Percentiles rank a stretch among this genome's conserved stretches.
These are phyloP conservation scores for Ormyrus labotus DNA, from an alignment of 2,888 invertebrate species.

Conservation along the genomic window DNA sequence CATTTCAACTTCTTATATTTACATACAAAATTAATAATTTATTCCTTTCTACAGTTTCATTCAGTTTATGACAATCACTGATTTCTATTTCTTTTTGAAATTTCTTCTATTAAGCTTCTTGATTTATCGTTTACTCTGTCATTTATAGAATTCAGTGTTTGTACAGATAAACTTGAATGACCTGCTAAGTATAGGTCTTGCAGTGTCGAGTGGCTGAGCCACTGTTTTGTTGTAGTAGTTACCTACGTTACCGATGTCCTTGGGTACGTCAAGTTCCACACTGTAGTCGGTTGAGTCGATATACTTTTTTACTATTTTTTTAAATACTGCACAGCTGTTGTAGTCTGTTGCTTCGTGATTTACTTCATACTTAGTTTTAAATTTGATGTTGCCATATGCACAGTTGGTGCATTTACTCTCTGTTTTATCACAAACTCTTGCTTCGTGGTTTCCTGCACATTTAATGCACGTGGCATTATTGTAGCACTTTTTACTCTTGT, in stretches of 20 bases:
- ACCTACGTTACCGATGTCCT: background rate
- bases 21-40: too few relatives aligned
- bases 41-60: too few relatives aligned
- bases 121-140: too few relatives aligned
- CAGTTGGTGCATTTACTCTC: background rate
- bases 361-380: background rate
- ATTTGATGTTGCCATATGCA: background rate
- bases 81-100: too few relatives aligned
- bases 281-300: background rate
- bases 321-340: background rate
- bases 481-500: background rate
- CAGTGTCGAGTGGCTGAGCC: background rate
- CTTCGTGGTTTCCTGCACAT: background rate
- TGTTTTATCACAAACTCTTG: background rate
- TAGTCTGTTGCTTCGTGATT: slow-evolving; percentile 2
- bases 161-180: too few relatives aligned
- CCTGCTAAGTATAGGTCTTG: too few relatives aligned
- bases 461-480: background rate
- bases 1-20: too few relatives aligned
- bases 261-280: background rate
- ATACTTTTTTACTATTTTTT: background rate
- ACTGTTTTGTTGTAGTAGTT: background rate
- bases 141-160: too few relatives aligned
- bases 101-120: background rate
- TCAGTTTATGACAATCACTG: too few relatives aligned